phyloP scores from a whole-genome alignment of 2,113 vertebrate species.

The Oncorhynchus nerka region DNA sequence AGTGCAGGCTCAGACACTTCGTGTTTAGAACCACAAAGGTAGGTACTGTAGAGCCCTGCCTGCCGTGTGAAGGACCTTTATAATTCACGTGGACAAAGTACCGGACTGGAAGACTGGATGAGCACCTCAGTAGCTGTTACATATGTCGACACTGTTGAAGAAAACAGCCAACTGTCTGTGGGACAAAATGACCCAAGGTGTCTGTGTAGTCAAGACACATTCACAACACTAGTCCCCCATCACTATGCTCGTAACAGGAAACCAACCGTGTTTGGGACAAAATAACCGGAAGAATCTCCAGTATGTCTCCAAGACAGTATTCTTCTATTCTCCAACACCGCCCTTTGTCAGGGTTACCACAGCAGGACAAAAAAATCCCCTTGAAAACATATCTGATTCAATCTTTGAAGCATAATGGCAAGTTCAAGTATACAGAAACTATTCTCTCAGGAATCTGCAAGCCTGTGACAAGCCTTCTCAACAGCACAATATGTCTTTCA shows the following conservation, averaged over 20 bases:
- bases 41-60: slow-evolving; percentile 40
- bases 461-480: background rate
- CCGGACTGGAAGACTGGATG: slow-evolving; percentile 47
- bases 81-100: slow-evolving; percentile 58
- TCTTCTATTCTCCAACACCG: background rate
- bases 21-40: slow-evolving; percentile 39
- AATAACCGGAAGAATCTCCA: background rate
- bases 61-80: slow-evolving; percentile 40
- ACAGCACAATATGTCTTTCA: background rate
- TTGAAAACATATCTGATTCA: background rate
- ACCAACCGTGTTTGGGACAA: background rate
- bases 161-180: slow-evolving; percentile 14
- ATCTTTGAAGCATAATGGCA: background rate
- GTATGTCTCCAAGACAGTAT: background rate
- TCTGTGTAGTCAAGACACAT: slow-evolving; percentile 19
- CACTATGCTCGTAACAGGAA: background rate
- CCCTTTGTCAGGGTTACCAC: background rate
- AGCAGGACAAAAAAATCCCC: background rate
- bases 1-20: slow-evolving; percentile 33
- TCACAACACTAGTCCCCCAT: slow-evolving; percentile 1
- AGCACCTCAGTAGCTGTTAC: slow-evolving; percentile 29
- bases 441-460: background rate
- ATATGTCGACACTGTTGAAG: slow-evolving; percentile 31
- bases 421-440: background rate
- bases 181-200: slow-evolving; percentile 33